Base-by-base conservation (phyloP, 2,113 vertebrate genomes). In the Sorex fumeus region DNA sequence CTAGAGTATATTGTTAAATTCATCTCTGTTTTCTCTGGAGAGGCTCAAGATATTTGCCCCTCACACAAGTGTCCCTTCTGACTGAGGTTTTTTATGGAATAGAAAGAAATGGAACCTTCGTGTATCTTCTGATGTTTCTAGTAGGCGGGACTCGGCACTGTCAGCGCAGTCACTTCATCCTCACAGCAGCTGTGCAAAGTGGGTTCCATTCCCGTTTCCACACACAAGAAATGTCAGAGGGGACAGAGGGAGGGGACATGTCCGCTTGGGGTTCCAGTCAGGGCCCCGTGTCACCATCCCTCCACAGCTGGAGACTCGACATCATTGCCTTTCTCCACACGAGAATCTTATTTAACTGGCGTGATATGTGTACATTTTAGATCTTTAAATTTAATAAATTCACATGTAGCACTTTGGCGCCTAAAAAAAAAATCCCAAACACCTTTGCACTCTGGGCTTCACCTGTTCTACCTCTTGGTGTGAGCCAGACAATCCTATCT, bases 21-120 rank as follows among this genome's bases (percentile, higher is more conserved):
- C 19, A 25, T 53, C 69, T 67, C 43, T 87, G 32, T 36, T 84
- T 87, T 87, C 47, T 93, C n/a, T 67, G n/a, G 19, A 67, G 23
- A 47, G 84, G 78, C 60, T 89, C 83, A 72, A 32, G 18, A 18
- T 75, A 25, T 66, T 85, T 90, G n/a, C 12, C 71, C 79, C 66
- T 95, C 83, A 88, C 36, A 40, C 70, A 82, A 36, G 60, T 90
- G 94, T 91, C 47, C 71, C n/a, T 79, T 43, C 78, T 88, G 16
- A 57, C 25, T 71, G 87, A 83, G 50, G 82, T 85, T 79, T 90
- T 45, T 85, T 40, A 70, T 45, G 50, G 40, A 88, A 3, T 53
- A 85, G 75, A 43, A 88, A 90, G 74, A 88, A 74, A 67, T 1
- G 0, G 34, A 45, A 66, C 75, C 66, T 62, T 34, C 87, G 32